Evolutionary conservation across 2,888 invertebrate genomes (phyloP).

Genomic region (Leistus spinibarbis): DNA sequence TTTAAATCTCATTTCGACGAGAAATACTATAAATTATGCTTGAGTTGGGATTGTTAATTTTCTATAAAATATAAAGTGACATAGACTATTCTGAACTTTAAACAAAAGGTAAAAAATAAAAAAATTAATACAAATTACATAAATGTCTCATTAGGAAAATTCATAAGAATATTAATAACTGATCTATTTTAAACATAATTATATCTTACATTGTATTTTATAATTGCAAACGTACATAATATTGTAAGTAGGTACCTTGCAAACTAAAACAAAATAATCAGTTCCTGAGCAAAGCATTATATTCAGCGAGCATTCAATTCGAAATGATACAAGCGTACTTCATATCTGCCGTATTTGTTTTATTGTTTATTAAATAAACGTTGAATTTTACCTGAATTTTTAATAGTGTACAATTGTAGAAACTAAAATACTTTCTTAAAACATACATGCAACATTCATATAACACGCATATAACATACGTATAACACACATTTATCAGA

Average conservation of each 20-base stretch:
- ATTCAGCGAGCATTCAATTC: not conserved
- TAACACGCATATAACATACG: too few species aligned
- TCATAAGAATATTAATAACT: not conserved
- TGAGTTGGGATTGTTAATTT: slow-evolving; percentile 35
- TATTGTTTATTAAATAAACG: too few species aligned
- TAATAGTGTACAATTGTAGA: too few species aligned
- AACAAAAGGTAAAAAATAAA: slow-evolving; percentile 34
- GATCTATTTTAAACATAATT: not conserved
- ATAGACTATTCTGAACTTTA: slow-evolving; percentile 8
- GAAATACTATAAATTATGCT: slow-evolving; percentile 36
- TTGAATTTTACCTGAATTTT: too few species aligned
- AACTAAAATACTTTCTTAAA: too few species aligned
- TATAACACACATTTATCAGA: too few species aligned
- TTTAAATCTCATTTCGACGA: slow-evolving; percentile 18
- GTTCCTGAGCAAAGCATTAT: not conserved
- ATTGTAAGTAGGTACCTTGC: not conserved
- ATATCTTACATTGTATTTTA: not conserved
- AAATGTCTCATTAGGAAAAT: not conserved
- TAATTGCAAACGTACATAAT: not conserved
- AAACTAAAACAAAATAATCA: not conserved
- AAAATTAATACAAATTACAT: not conserved
- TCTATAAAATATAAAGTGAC: slow-evolving; percentile 30
- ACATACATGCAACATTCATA: too few species aligned
- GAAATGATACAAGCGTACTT: not conserved
- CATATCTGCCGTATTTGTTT: not conserved